These are phyloP conservation scores for Mobula hypostoma DNA, from an alignment of 2,113 vertebrate genomes.

Conservation along the genomic window DNA sequence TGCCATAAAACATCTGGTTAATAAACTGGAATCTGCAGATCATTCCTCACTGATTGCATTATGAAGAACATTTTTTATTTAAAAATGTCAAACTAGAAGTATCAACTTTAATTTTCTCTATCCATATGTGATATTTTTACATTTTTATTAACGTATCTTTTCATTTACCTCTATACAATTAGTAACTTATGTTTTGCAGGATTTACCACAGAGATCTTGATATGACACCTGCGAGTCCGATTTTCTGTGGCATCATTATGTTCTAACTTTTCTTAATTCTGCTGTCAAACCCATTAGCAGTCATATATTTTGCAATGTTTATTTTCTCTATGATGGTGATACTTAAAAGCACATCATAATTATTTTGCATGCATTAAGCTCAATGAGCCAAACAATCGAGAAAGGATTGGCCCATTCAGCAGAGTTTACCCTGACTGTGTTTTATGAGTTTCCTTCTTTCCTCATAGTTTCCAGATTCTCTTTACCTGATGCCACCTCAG, in stretches of 20 bases:
- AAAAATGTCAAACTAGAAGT: too few relatives aligned
- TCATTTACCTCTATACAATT: neutral
- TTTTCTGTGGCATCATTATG: neutral
- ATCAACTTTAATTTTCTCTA: too few relatives aligned
- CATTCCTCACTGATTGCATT: too few relatives aligned
- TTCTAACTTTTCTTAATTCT: neutral
- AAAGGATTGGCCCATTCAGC: neutral
- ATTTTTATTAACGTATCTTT: neutral
- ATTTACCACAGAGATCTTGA: neutral
- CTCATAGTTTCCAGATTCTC: neutral
- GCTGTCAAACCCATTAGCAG: neutral
- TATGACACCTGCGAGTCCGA: neutral
- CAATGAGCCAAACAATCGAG: neutral
- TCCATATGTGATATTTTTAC: too few relatives aligned
- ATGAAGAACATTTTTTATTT: too few relatives aligned
- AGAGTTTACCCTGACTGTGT: neutral
- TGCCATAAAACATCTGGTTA: too few relatives aligned
- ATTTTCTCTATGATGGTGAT: neutral
- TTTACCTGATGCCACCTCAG: too few relatives aligned
- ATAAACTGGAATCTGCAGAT: too few relatives aligned
- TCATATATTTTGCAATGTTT: neutral
- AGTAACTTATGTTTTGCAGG: neutral
- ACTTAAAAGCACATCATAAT: neutral
- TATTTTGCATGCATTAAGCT: neutral
- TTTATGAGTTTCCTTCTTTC: neutral